Evolutionary conservation across 2,888 invertebrate species (phyloP), one percentile per base, ranked within the genome.

Genomic region (Meiosimyza decipiens): DNA sequence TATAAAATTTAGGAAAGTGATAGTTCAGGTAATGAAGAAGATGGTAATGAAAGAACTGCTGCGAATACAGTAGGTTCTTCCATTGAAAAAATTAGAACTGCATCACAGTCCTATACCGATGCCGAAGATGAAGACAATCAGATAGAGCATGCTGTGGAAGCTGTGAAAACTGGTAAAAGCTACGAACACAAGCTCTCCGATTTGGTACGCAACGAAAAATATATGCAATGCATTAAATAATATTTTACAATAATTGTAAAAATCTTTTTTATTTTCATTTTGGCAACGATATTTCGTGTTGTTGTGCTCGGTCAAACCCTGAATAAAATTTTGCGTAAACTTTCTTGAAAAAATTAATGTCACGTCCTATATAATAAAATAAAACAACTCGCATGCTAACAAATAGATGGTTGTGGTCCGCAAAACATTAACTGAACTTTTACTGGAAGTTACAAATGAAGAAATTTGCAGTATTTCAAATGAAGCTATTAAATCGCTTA

Each of bases 361-460:
- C 11, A 60, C 28, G 28, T 28, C 28, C 28, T 3, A 40, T 9
- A 2, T 40, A 40, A 40, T 4, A 9, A 16, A 40, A 62, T 51
- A 59, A n/a, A 57, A 69, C 62, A 66, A 47, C 50, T 54, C 72
- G 52, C 52, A 9, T 9, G 40, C 9, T 9, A 9, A 40, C 55
- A 70, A 67, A 52, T 59, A 95, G 95, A 96, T 97, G 95, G 88
- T 94, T 85, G 92, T 92, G 83, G 95, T 98, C 68, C 92, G 97
- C 75, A 91, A 93, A 76, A 93, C 94, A 79, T 90, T 98, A 88
- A 98, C 98, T 49, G 97, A 97, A 89, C 93, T 98, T 82, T 91
- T 99, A 75, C 90, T 98, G 81, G 96, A 96, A 87, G 97, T 97
- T 82, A 98, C 98, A 33, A 95, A 94, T 87, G 92, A 93, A 87